These are phyloP conservation scores for Seira musarum DNA, from an alignment of 2,888 invertebrate species.

Conservation along the genomic window DNA sequence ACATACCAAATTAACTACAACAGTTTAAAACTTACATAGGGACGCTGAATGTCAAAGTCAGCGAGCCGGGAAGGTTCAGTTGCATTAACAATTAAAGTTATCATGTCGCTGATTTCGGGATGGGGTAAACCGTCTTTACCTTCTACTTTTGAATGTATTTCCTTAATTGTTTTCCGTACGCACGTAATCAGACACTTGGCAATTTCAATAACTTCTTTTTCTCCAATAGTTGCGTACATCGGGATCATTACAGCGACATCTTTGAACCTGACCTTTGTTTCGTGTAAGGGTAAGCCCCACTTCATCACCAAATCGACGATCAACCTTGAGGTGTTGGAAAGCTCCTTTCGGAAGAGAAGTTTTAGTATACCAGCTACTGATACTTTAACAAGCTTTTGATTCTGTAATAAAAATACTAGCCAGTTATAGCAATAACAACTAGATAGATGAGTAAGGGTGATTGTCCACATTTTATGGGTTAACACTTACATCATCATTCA, in stretches of 20 bases:
- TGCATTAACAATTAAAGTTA: constrained; percentile 32
- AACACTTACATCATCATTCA: constrained; percentile 28
- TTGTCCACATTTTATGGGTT: too few species aligned
- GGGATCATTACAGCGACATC: constrained; percentile 39
- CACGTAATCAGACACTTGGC: constrained; percentile 35
- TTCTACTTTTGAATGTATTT: constrained; percentile 1
- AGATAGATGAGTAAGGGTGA: too few species aligned
- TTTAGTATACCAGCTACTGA: constrained; percentile 46
- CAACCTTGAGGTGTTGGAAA: constrained; percentile 24
- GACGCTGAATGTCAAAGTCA: constrained; percentile 17
- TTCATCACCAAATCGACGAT: constrained; percentile 29
- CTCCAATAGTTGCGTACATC: constrained; percentile 38
- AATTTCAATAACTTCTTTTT: constrained; percentile 33
- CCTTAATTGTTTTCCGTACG: constrained; percentile 1
- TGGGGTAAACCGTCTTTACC: constrained; percentile 8
- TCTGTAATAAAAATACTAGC: too few species aligned
- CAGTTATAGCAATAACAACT: too few species aligned
- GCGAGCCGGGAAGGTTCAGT: constrained; percentile 30
- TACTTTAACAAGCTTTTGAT: constrained; percentile 26
- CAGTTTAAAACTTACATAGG: constrained; percentile 23
- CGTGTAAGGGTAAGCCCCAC: constrained; percentile 49
- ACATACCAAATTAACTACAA: too few species aligned
- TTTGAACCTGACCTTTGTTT: constrained; percentile 30
- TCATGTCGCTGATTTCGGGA: constrained; percentile 30
- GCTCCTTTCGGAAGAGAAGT: constrained; percentile 35